Evolutionary conservation across 2,797 vertebrate species (phyloP).

Genomic region (Ptychadena robeensis): DNA sequence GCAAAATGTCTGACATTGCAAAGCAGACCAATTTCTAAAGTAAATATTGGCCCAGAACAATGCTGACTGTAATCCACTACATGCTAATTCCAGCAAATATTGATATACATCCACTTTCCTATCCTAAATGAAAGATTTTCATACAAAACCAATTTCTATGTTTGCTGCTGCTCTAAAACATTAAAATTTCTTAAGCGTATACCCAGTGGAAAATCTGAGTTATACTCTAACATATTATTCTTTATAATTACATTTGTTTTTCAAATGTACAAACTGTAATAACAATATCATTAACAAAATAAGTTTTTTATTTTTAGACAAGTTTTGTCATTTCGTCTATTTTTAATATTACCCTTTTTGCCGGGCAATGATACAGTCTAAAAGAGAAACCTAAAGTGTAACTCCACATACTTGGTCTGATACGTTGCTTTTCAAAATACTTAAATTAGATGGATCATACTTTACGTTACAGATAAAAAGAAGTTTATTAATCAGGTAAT

Average conservation of each 20-base stretch:
- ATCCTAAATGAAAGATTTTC: constrained; percentile 61
- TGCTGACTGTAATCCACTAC: constrained; percentile 61
- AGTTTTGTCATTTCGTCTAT: not conserved
- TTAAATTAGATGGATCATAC: no score
- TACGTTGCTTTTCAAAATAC: no score
- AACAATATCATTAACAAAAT: no score
- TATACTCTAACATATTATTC: constrained; percentile 42
- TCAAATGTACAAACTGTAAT: constrained; percentile 52
- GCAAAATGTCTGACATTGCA: constrained; percentile 59
- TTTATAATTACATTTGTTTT: constrained; percentile 54
- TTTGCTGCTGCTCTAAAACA: constrained; percentile 61
- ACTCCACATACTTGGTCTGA: no score
- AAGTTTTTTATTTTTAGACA: constrained; percentile 16
- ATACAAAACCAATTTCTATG: constrained; percentile 64
- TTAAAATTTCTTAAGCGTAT: constrained; percentile 59
- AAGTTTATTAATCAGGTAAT: no score
- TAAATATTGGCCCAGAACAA: constrained; percentile 63
- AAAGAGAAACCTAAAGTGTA: not conserved
- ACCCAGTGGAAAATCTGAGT: constrained; percentile 56
- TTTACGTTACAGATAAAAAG: no score
- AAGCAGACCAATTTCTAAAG: constrained; percentile 66
- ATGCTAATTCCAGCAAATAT: constrained; percentile 67
- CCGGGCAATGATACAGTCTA: not conserved
- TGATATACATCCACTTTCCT: constrained; percentile 61
- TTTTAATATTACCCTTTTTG: not conserved